Percentiles rank a stretch among this genome's conserved stretches.
phyloP scores from a whole-genome alignment of 2,797 vertebrate genomes.

The Chrysocyon brachyurus region DNA sequence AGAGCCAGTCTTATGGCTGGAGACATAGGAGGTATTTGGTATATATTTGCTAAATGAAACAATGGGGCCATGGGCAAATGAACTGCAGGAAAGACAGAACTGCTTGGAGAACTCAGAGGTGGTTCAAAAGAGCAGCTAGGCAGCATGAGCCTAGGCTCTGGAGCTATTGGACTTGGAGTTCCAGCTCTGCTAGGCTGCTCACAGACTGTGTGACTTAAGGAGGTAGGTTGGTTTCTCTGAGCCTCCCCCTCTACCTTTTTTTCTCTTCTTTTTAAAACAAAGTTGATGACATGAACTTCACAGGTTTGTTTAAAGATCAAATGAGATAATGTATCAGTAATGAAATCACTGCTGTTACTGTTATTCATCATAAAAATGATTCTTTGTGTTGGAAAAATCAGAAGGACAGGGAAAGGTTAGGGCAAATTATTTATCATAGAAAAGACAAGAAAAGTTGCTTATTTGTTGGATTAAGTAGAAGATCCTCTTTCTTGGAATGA shows the following conservation, averaged over 20 bases:
- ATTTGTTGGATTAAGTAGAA: slow-evolving; percentile 55
- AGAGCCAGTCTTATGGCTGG: neutral
- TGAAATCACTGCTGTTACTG: slow-evolving; percentile 38
- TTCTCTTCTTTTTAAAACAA: slow-evolving; percentile 5
- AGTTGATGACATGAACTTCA: neutral
- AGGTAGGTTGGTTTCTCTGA: neutral
- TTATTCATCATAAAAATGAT: slow-evolving; percentile 35
- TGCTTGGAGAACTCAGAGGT: neutral
- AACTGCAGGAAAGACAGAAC: neutral
- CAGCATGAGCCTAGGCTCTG: neutral
- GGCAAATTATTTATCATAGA: slow-evolving; percentile 14
- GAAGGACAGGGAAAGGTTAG: neutral
- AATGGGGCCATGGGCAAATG: neutral
- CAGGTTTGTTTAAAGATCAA: slow-evolving; percentile 43
- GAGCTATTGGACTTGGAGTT: neutral
- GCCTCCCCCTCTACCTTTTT: neutral
- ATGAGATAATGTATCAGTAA: slow-evolving; percentile 2
- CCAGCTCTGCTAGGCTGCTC: neutral
- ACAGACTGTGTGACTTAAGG: neutral
- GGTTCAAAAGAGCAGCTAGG: neutral
- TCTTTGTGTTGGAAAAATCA: slow-evolving; percentile 12
- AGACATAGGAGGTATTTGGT: slow-evolving; percentile 23
- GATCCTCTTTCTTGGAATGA: slow-evolving; percentile 7
- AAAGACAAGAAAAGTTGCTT: slow-evolving; percentile 27
- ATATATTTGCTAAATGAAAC: neutral